These are phyloP conservation scores for Rhodinocichla rosea DNA, from an alignment of 2,113 vertebrate species.

Conservation along the genomic window DNA sequence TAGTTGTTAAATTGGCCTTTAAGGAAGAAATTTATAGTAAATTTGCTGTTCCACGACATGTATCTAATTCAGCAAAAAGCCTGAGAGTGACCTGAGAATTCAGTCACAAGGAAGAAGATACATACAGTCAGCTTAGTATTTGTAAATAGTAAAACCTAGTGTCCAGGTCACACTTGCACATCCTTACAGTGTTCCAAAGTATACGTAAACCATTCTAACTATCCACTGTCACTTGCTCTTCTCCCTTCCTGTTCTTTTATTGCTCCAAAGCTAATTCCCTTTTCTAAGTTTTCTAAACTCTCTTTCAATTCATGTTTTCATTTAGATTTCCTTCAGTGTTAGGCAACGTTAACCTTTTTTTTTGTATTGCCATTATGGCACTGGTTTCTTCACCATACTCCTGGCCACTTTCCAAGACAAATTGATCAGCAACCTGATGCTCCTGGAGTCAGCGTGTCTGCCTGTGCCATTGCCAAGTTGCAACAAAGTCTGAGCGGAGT, in stretches of 20 bases:
- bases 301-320: constrained; percentile 73
- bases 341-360: constrained; percentile 60
- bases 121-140: not conserved
- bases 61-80: not conserved
- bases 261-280: constrained; percentile 69
- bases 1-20: not conserved
- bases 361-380: constrained; percentile 67
- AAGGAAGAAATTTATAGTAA: not conserved
- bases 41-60: not conserved
- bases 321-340: constrained; percentile 75
- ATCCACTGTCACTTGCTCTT: not conserved
- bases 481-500: constrained; percentile 73
- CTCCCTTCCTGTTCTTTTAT: constrained; percentile 65
- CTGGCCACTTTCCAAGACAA: constrained; percentile 73
- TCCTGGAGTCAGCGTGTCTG: constrained; percentile 76
- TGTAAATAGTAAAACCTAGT: not conserved
- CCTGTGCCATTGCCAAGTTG: constrained; percentile 78
- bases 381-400: constrained; percentile 73
- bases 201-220: not conserved
- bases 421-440: constrained; percentile 63
- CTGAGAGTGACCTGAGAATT: not conserved
- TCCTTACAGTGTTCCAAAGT: not conserved
- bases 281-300: constrained; percentile 64
- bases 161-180: not conserved
- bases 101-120: not conserved